Conservation (phyloP, 2,113 vertebrate genomes). For the Alaudala cheleensis region DNA sequence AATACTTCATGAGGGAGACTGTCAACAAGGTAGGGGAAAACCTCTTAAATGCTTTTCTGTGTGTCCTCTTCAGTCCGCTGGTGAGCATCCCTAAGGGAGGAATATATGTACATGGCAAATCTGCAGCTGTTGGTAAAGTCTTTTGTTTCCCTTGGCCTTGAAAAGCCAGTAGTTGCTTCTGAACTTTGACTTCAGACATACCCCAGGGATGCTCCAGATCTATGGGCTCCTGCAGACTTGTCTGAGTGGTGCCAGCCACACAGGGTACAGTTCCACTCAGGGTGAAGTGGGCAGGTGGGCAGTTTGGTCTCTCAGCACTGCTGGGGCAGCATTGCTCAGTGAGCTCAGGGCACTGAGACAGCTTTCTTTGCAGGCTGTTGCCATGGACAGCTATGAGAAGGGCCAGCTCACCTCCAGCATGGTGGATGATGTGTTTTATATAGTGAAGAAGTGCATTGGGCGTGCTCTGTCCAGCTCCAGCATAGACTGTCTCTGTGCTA, state of each 20-base stretch:
- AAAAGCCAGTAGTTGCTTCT: neutral
- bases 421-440: conserved; percentile 99
- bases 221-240: neutral
- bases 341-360: neutral
- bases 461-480: conserved; percentile 93
- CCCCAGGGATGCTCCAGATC: neutral
- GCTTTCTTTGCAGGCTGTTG: conserved; percentile 83
- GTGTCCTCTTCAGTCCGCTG: neutral
- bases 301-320: neutral
- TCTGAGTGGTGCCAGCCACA: neutral
- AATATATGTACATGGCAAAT: neutral
- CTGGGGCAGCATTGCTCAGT: neutral
- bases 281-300: neutral
- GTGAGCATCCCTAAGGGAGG: neutral
- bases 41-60: neutral
- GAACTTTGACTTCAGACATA: neutral
- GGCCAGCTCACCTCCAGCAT: conserved; percentile 97
- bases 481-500: conserved; percentile 97
- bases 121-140: neutral
- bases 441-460: conserved; percentile 98
- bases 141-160: neutral
- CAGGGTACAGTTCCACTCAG: neutral
- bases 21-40: conserved; percentile 88
- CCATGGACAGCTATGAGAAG: conserved; percentile 91
- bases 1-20: conserved; percentile 98